Evolutionary conservation across 2,113 vertebrate species (phyloP).

Genomic region (Larimichthys crocea): DNA sequence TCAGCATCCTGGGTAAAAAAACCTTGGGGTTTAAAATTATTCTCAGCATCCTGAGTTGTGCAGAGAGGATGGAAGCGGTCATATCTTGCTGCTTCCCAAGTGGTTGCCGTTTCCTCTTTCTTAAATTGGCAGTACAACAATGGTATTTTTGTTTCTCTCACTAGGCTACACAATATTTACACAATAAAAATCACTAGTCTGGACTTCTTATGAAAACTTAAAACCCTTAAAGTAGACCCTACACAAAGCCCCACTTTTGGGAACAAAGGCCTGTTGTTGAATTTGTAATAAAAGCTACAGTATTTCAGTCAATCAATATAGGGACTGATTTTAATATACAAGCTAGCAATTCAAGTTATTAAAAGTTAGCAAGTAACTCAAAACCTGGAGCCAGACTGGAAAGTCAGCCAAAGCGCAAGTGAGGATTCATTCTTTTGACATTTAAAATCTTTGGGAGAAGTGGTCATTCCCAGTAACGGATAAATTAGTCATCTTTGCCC

Average conservation of each 20-base stretch:
- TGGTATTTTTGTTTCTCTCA: constrained; percentile 11
- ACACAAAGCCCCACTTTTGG: neutral
- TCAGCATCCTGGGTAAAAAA: neutral
- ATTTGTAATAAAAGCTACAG: neutral
- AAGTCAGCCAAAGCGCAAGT: neutral
- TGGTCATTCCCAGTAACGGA: neutral
- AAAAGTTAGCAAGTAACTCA: neutral
- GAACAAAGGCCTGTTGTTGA: neutral
- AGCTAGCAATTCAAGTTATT: neutral
- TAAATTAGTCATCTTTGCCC: neutral
- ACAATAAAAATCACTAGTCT: constrained; percentile 4
- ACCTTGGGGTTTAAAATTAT: neutral
- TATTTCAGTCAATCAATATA: neutral
- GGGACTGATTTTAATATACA: neutral
- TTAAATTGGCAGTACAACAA: constrained; percentile 29
- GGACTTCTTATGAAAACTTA: neutral
- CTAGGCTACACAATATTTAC: constrained; percentile 15
- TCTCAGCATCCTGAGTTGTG: constrained; percentile 10
- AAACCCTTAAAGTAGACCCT: neutral
- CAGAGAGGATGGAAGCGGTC: neutral
- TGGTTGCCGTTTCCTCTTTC: constrained; percentile 7
- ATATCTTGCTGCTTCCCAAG: neutral
- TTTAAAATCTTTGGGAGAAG: too few relatives aligned
- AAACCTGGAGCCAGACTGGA: neutral
- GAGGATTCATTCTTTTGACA: too few relatives aligned